Evolutionary conservation across 2,113 vertebrate genomes (phyloP), one percentile per base, ranked within the genome.

Genomic region (Myanophis thanlyinensis): DNA sequence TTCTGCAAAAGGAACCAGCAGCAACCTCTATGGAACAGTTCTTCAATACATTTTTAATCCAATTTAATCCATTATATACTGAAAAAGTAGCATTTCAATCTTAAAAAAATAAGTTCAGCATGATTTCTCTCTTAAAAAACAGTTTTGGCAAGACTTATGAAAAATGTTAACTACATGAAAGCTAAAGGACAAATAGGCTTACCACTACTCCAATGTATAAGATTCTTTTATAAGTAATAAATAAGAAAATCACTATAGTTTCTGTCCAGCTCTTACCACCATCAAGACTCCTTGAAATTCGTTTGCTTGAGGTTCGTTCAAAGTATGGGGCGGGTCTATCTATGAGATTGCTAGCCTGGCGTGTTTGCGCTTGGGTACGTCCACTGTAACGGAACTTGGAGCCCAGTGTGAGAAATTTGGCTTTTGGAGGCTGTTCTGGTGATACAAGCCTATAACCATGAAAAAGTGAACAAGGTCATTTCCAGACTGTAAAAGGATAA

Each of bases 371-470:
- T 93, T 99, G 98, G 0, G 98, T 99, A 7, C 98, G 98, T 1
- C 98, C 98, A 0, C 98, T 99, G 94, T 98, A 99, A 80, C 98
- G 98, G 95, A 99, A 99, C 97, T 98, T 98, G 52, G 98, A 99
- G 44, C 98, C 98, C 96, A 99, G 91, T 22, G 98, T 98, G 87
- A 99, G 96, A 94, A 99, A 98, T 95, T 97, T 98, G 3, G 98
- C 97, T 96, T 98, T 98, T 56, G 98, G 97, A 93, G 98, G 98
- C 96, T 98, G 98, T 47, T 99, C 98, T 25, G 98, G 98, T 91
- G 98, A 97, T 30, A 98, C 92, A 92, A 99, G 97, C 93, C 98
- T 99, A 46, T 30, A 67, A 90, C 18, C 47, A 2, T 92, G 30
- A 67, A 51, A 25, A 91, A 0, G 0, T 88, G 0, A 7, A 22